phyloP scores from a whole-genome alignment of 2,113 vertebrate species.

The Cariama cristata region DNA sequence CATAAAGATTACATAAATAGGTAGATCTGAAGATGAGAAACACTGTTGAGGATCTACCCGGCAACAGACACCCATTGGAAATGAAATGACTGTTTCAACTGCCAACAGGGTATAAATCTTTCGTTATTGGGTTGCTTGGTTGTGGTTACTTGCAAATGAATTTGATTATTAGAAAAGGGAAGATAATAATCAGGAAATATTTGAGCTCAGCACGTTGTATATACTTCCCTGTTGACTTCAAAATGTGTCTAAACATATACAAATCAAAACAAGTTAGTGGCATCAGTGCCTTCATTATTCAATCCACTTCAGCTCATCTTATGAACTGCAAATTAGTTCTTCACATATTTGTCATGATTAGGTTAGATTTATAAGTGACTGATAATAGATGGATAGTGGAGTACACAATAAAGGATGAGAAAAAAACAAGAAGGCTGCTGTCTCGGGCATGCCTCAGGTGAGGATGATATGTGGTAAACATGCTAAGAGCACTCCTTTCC shows the following conservation, averaged over 20 bases:
- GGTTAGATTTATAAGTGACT: neutral
- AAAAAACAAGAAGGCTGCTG: neutral
- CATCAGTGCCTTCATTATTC: neutral
- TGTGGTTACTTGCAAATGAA: constrained; percentile 10
- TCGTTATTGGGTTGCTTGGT: neutral
- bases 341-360: neutral
- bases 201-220: neutral
- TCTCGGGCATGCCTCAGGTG: neutral
- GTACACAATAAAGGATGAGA: neutral
- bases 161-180: constrained; percentile 20
- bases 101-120: neutral
- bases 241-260: constrained; percentile 13
- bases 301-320: neutral
- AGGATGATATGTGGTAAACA: neutral
- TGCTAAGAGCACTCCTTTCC: neutral
- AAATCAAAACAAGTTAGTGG: constrained; percentile 35
- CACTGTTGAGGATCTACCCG: neutral
- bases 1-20: neutral
- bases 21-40: constrained; percentile 6
- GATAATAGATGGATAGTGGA: neutral
- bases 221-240: constrained; percentile 2
- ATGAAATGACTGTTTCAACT: neutral
- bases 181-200: constrained; percentile 26
- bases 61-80: neutral
- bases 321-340: constrained; percentile 16